These are phyloP conservation scores for Nanorana parkeri DNA, from an alignment of 2,113 vertebrate genomes.

Conservation along the genomic window DNA sequence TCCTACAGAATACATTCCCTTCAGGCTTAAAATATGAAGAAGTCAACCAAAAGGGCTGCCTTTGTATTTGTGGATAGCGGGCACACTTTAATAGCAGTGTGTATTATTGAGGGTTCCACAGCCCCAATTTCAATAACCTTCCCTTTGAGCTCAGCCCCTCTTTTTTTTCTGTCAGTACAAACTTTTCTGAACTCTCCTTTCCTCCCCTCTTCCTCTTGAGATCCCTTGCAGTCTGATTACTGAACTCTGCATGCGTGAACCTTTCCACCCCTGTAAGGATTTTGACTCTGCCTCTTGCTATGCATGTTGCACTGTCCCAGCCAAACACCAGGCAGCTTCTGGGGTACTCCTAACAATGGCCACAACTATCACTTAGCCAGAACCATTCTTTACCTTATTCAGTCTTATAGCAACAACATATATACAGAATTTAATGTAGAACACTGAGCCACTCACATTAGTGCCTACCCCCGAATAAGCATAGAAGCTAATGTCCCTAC, in stretches of 20 bases:
- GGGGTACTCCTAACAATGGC: not conserved
- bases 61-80: too few relatives aligned
- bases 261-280: conserved; percentile 28
- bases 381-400: not conserved
- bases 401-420: too few relatives aligned
- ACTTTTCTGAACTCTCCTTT: conserved; percentile 1
- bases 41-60: too few relatives aligned
- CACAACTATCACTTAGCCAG: not conserved
- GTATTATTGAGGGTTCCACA: too few relatives aligned
- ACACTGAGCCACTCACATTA: too few relatives aligned
- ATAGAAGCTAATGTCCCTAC: too few relatives aligned
- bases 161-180: not conserved
- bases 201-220: not conserved
- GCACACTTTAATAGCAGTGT: too few relatives aligned
- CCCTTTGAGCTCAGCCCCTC: not conserved
- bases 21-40: too few relatives aligned
- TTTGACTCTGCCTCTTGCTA: conserved; percentile 44
- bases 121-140: too few relatives aligned
- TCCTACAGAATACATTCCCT: too few relatives aligned
- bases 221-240: not conserved
- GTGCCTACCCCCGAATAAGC: too few relatives aligned
- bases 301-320: conserved; percentile 54
- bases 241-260: conserved; percentile 9
- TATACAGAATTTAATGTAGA: too few relatives aligned
- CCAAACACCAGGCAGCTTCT: conserved; percentile 45